phyloP scores from a whole-genome alignment of 1,140 invertebrate genomes.

The Alviniconcha marisindica region DNA sequence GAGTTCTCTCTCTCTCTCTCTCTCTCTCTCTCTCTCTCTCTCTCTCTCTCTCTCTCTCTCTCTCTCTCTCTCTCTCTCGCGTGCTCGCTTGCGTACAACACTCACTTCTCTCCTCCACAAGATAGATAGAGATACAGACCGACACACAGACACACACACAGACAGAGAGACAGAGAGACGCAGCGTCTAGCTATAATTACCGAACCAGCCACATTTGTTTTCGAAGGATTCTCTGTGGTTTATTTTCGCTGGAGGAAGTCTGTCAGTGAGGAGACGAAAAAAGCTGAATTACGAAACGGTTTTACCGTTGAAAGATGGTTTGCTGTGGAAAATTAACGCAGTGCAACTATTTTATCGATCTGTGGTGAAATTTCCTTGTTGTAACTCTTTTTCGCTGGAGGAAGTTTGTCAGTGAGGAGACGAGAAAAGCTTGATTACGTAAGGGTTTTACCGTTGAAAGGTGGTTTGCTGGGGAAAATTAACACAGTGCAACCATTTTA shows the following conservation, averaged over 20 bases:
- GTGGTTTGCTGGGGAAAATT: too few species aligned
- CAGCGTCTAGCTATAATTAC: background rate
- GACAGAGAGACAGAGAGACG: background rate
- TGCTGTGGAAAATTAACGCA: background rate
- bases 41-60: background rate
- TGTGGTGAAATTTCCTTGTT: too few species aligned
- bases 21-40: background rate
- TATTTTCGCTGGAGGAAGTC: background rate
- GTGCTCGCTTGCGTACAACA: too few species aligned
- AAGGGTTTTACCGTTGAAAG: background rate
- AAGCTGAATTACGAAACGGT: background rate
- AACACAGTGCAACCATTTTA: background rate
- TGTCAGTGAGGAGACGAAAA: background rate
- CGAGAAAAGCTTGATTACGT: background rate
- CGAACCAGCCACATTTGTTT: background rate
- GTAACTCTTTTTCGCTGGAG: background rate
- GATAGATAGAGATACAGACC: too few species aligned
- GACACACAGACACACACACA: background rate
- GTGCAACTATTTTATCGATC: background rate
- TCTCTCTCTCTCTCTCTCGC: too few species aligned
- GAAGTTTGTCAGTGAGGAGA: background rate
- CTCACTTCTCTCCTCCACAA: background rate
- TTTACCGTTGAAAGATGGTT: background rate
- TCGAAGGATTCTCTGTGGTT: background rate
- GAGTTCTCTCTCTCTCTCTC: too few species aligned